A percentile compares a stretch with the other conserved stretches of the same genome.
Evolutionary conservation across 1,140 invertebrate genomes (phyloP).

Genomic region (Hylaeus volcanicus): DNA sequence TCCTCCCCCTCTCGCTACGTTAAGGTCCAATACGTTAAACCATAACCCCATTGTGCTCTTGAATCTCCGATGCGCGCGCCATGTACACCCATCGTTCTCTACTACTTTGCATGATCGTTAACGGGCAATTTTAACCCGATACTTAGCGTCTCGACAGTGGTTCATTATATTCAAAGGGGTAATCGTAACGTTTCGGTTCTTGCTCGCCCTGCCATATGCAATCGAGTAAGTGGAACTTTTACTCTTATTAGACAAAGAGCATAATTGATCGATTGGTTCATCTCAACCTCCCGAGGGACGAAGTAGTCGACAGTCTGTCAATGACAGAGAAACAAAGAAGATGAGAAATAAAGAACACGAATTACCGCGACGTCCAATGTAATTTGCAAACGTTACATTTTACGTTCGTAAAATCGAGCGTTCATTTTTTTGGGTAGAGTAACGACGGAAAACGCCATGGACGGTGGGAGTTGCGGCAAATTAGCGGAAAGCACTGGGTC

Average conservation of each 20-base stretch:
- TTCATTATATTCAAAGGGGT: neutral
- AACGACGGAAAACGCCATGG: slow-evolving; percentile 38
- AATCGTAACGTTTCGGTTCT: too few relatives aligned
- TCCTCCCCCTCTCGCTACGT: slow-evolving; percentile 19
- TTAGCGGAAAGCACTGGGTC: slow-evolving; percentile 71
- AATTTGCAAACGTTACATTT: neutral
- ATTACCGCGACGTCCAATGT: neutral
- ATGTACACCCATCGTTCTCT: neutral
- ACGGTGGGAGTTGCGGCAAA: slow-evolving; percentile 59
- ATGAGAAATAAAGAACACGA: too few relatives aligned
- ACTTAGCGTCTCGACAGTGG: neutral
- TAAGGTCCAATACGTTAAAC: slow-evolving; percentile 46
- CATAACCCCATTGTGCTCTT: slow-evolving; percentile 53
- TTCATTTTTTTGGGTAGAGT: neutral
- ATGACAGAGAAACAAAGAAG: too few relatives aligned
- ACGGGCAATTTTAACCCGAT: neutral
- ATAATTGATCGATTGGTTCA: too few relatives aligned
- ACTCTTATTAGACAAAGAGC: too few relatives aligned
- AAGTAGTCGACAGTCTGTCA: too few relatives aligned
- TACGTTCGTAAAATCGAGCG: neutral
- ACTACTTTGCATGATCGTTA: slow-evolving; percentile 3
- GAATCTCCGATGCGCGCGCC: slow-evolving; percentile 16
- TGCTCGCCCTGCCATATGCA: too few relatives aligned
- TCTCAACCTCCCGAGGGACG: too few relatives aligned
- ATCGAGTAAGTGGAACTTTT: too few relatives aligned